A percentile compares a stretch with the other conserved stretches of the same genome.
These are phyloP conservation scores for Agapetus fuscipes DNA, from an alignment of 2,888 invertebrate species.

Conservation along the genomic window DNA sequence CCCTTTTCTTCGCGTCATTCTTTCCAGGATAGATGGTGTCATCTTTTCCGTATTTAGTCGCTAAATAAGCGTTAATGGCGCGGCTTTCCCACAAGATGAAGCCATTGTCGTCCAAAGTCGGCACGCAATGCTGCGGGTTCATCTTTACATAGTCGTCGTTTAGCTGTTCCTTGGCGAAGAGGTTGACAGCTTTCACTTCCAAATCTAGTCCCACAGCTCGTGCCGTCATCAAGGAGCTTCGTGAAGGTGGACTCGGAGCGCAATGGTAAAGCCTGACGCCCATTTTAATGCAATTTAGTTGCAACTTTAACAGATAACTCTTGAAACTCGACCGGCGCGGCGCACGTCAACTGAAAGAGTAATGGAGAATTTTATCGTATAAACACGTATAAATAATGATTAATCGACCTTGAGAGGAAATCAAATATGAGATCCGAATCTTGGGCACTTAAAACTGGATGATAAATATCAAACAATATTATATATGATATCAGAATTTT, in stretches of 20 bases:
- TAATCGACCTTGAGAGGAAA: too few species aligned
- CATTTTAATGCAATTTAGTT: too few species aligned
- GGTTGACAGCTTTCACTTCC: constrained; percentile 41
- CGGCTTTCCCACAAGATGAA: constrained; percentile 59
- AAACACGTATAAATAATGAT: too few species aligned
- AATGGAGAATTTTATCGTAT: too few species aligned
- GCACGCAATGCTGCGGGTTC: constrained; percentile 58
- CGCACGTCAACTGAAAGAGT: too few species aligned
- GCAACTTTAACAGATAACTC: too few species aligned
- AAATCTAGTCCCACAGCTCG: constrained; percentile 46
- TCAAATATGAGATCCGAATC: too few species aligned
- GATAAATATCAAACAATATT: too few species aligned
- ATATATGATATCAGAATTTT: too few species aligned
- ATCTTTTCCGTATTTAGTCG: constrained; percentile 49
- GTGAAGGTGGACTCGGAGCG: constrained; percentile 50
- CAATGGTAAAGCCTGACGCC: constrained; percentile 50
- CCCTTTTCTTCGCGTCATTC: constrained; percentile 39
- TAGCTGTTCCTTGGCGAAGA: constrained; percentile 50
- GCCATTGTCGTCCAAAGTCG: constrained; percentile 57
- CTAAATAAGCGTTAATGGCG: constrained; percentile 54
- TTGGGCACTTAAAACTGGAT: too few species aligned
- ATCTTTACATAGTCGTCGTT: constrained; percentile 47
- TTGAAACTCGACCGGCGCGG: too few species aligned
- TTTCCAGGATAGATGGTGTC: constrained; percentile 53
- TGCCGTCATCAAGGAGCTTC: constrained; percentile 50